These are phyloP conservation scores for Bedellia somnulentella DNA, from an alignment of 2,888 invertebrate species.

Conservation along the genomic window DNA sequence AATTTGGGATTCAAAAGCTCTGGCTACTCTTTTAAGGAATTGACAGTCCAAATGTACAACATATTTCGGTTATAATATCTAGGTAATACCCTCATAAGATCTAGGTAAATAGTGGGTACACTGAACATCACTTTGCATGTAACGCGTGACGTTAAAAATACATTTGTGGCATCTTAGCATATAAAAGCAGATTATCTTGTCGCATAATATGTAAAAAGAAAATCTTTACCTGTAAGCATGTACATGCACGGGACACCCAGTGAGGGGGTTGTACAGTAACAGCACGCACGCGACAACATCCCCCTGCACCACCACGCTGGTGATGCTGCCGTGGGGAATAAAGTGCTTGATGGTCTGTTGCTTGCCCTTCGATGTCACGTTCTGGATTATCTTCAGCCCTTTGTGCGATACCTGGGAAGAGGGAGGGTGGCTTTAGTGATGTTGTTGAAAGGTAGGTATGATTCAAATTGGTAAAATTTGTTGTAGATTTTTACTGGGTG, in stretches of 20 bases:
- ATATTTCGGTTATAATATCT: too few species aligned
- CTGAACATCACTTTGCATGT: too few species aligned
- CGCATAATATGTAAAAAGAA: too few species aligned
- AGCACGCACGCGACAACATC: conserved; percentile 94
- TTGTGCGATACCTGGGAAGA: conserved; percentile 75
- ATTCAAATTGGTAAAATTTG: neutral
- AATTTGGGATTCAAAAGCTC: too few species aligned
- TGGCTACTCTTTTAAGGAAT: too few species aligned
- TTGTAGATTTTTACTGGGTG: neutral
- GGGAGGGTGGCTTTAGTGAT: neutral
- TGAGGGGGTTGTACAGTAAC: conserved; percentile 90
- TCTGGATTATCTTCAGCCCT: conserved; percentile 93
- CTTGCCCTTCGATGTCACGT: conserved; percentile 52
- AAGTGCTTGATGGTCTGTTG: conserved; percentile 85
- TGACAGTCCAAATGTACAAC: too few species aligned
- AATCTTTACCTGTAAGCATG: conserved; percentile 86
- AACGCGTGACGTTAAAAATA: too few species aligned
- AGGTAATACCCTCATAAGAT: too few species aligned
- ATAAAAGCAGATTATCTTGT: too few species aligned
- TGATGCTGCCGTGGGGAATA: conserved; percentile 91
- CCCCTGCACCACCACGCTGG: conserved; percentile 86
- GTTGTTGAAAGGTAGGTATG: conserved; percentile 1
- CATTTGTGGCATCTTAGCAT: too few species aligned
- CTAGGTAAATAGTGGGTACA: too few species aligned
- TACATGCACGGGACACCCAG: conserved; percentile 92